Evolutionary conservation across 2,113 vertebrate species (phyloP).

Genomic region (Peromyscus leucopus): DNA sequence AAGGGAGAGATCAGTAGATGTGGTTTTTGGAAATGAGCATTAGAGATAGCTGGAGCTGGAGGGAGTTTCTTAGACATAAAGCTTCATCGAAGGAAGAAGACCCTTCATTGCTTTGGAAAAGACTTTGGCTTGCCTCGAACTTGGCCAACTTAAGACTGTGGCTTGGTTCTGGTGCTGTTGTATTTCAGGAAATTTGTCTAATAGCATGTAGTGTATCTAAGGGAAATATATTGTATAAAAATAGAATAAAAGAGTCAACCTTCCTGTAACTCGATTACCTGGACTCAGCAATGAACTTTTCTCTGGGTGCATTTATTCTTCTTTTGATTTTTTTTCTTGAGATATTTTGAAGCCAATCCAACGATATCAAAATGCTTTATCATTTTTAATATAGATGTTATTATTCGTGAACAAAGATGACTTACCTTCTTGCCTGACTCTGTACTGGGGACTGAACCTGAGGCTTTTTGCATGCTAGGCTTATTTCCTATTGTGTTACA

Average conservation of each 20-base stretch:
- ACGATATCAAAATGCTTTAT: not conserved
- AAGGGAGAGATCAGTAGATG: not conserved
- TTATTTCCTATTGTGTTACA: not conserved
- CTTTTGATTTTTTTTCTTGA: constrained; percentile 9
- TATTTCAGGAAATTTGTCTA: not conserved
- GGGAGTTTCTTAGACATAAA: not conserved
- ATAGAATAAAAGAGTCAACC: not conserved
- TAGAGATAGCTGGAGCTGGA: not conserved
- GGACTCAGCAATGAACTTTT: constrained; percentile 7
- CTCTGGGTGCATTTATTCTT: constrained; percentile 1
- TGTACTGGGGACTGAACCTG: not conserved
- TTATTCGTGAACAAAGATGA: not conserved
- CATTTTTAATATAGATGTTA: not conserved
- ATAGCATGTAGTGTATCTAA: not conserved
- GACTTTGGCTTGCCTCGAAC: not conserved
- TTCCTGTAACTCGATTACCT: not conserved
- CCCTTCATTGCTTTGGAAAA: not conserved
- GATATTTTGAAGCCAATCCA: not conserved
- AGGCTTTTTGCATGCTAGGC: not conserved
- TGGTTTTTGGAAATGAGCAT: constrained; percentile 7
- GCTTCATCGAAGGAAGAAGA: constrained; percentile 1
- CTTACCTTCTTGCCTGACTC: not conserved
- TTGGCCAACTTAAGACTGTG: not conserved
- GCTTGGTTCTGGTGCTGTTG: not conserved
- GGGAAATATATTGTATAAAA: not conserved